Base-by-base conservation (phyloP, 2,888 invertebrate genomes). In the Erebia palarica region DNA sequence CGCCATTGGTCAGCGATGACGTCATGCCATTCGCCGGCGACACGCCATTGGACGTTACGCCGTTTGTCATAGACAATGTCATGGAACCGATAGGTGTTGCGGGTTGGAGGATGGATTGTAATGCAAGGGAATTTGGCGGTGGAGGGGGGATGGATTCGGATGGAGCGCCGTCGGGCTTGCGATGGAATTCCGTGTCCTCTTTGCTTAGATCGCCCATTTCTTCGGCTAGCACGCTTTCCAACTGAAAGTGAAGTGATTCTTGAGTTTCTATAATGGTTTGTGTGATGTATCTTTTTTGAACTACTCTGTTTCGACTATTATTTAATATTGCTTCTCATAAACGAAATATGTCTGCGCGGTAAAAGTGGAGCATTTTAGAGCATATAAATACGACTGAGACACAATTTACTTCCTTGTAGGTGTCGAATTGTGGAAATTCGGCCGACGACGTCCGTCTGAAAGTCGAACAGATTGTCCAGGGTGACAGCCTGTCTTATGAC, bases 81-180 rank as follows among this genome's bases (percentile, higher is more conserved):
- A 84, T 83, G n/a, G 80, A 76, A 0, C 80, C 68, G 1, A 82
- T 73, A 0, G 86, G 83, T 0, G 84, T 80, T 0, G 84, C 81
- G 0, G 88, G 83, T 10, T 85, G 85, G 2, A 82, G 78, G 53
- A 87, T 83, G 14, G 84, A 83, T 11, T 85, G 86, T 11, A 92
- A 79, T 14, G 91, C 81, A 0, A 92, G 84, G 1, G 91, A 84
- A 0, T 83, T 84, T 0, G 80, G 80, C 1, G 90, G 91, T 1
- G 92, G 83, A 0, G 92, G 91, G 0, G 88, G 91, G 13, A 91
- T 88, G 16, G 84, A 82, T 51, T 92, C 92, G 0, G 92, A 92
- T 0, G 92, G 91, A 0, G 92, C 92, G 5, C 92, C 92, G 80
- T 93, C 92, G 0, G 92, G 92, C 66, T 91, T 91, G 70, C 92